Conservation (phyloP, 2,797 vertebrate genomes). For the Syngnathus acus region DNA sequence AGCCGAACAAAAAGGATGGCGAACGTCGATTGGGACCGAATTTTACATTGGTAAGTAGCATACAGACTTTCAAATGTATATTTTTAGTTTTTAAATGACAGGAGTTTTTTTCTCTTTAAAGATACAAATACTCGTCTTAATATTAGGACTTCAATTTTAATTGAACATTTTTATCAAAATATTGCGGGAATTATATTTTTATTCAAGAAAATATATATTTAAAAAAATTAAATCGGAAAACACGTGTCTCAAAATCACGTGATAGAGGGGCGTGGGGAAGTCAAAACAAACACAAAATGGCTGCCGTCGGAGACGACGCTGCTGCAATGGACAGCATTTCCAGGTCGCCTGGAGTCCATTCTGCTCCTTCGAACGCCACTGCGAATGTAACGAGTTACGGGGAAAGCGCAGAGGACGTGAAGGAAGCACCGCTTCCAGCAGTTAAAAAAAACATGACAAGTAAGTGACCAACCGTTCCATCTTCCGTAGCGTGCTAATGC, state of each 20-base stretch:
- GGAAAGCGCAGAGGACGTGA: conserved; percentile 23
- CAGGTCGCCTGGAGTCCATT: conserved; percentile 36
- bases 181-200: not conserved
- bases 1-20: too few species aligned
- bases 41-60: too few species aligned
- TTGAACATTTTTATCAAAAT: too few species aligned
- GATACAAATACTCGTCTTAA: too few species aligned
- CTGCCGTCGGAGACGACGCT: conserved; percentile 66
- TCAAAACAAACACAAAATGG: conserved; percentile 63
- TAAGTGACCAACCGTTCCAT: conserved; percentile 27
- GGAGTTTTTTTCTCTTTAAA: too few species aligned
- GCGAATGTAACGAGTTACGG: not conserved
- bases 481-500: conserved; percentile 35
- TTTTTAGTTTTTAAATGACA: too few species aligned
- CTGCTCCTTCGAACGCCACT: conserved; percentile 25
- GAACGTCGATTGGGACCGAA: too few species aligned
- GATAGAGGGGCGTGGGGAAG: conserved; percentile 44
- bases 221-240: conserved; percentile 9
- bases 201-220: not conserved
- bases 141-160: too few species aligned
- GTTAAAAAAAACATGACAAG: conserved; percentile 62
- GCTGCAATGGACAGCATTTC: conserved; percentile 68
- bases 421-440: conserved; percentile 25
- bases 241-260: conserved; percentile 68
- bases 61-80: too few species aligned